phyloP scores from a whole-genome alignment of 1,140 invertebrate genomes.

The Maconellicoccus hirsutus region DNA sequence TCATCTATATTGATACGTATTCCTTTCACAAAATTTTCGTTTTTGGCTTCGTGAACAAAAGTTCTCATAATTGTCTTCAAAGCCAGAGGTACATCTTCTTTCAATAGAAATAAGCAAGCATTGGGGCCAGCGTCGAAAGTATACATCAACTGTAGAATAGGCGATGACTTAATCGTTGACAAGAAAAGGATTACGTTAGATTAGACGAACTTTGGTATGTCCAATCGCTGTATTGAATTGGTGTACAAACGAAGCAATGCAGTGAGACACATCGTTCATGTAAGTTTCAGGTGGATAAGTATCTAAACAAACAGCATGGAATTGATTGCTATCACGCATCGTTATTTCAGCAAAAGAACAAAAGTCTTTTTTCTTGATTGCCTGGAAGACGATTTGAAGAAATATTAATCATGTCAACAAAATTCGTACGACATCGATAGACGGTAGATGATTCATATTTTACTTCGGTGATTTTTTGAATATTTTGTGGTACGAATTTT shows the following conservation, averaged over 20 bases:
- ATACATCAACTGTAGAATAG: conserved; percentile 60
- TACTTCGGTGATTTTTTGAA: not conserved
- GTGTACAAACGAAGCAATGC: conserved; percentile 70
- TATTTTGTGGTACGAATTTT: conserved; percentile 51
- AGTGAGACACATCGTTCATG: conserved; percentile 76
- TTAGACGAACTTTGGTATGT: conserved; percentile 50
- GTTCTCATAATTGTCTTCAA: conserved; percentile 51
- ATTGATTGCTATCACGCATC: conserved; percentile 96
- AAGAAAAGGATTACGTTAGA: not conserved
- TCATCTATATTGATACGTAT: not conserved
- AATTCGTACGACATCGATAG: not conserved
- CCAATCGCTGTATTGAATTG: conserved; percentile 58
- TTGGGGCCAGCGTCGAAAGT: conserved; percentile 97
- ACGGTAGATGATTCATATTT: not conserved
- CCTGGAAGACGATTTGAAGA: conserved; percentile 35
- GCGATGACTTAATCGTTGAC: not conserved
- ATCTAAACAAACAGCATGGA: conserved; percentile 90
- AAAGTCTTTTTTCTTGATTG: conserved; percentile 75
- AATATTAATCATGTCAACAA: not conserved
- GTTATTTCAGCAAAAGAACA: conserved; percentile 79
- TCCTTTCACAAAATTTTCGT: conserved; percentile 12
- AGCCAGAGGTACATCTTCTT: conserved; percentile 58
- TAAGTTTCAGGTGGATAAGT: conserved; percentile 89
- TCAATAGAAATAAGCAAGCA: conserved; percentile 77
- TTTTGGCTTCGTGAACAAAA: conserved; percentile 46